Evolutionary conservation across 2,888 invertebrate species (phyloP).

Genomic region (Tenthredo scrophulariae): DNA sequence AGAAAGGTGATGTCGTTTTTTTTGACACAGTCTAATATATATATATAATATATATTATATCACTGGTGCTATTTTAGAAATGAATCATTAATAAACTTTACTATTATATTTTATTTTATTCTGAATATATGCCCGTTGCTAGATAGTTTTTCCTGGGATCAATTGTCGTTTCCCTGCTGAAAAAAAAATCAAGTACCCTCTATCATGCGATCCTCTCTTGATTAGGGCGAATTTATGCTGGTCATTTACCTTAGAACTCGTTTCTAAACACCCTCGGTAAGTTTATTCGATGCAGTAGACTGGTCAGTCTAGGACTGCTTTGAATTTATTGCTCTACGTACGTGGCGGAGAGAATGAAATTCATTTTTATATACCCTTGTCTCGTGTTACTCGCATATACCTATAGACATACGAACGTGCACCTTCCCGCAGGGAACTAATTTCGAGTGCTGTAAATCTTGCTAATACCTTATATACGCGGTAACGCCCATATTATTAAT

Average conservation of each 20-base stretch:
- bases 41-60: too few relatives aligned
- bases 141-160: neutral
- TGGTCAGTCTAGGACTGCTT: constrained; percentile 48
- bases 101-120: neutral
- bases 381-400: neutral
- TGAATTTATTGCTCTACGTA: constrained; percentile 28
- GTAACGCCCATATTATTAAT: constrained; percentile 29
- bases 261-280: constrained; percentile 26
- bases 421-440: constrained; percentile 34
- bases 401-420: neutral
- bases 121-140: neutral
- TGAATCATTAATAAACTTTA: neutral
- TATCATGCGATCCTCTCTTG: neutral
- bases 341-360: constrained; percentile 1
- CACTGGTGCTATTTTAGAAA: neutral
- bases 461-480: neutral
- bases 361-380: constrained; percentile 15
- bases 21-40: too few relatives aligned
- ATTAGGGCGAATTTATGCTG: constrained; percentile 47
- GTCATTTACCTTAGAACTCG: constrained; percentile 48
- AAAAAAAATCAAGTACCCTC: neutral
- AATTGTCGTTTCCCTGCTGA: neutral
- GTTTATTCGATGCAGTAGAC: constrained; percentile 6
- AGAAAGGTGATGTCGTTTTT: too few relatives aligned
- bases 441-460: constrained; percentile 28